These are phyloP conservation scores for Fragum whitleyi DNA, from an alignment of 2,888 invertebrate species.

Conservation along the genomic window DNA sequence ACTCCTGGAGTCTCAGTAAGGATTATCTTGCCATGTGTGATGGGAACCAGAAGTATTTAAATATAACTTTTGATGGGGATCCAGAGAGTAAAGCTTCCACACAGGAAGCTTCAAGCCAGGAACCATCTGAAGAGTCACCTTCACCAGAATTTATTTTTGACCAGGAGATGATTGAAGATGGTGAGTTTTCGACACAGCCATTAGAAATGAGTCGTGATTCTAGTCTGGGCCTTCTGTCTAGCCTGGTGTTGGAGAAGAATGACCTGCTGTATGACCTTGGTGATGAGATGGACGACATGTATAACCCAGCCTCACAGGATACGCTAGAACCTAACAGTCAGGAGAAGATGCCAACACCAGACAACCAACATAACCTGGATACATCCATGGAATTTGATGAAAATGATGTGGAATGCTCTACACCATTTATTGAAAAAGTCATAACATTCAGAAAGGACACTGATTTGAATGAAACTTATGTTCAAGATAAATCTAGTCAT, in stretches of 20 bases:
- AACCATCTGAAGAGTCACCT: slow-evolving; percentile 62
- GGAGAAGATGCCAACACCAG: slow-evolving; percentile 56
- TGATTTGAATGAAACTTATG: slow-evolving; percentile 68
- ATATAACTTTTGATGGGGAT: slow-evolving; percentile 71
- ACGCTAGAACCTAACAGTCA: slow-evolving; percentile 59
- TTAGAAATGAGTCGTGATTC: slow-evolving; percentile 63
- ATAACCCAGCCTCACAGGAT: slow-evolving; percentile 50
- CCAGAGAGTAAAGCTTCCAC: slow-evolving; percentile 63
- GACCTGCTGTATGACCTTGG: slow-evolving; percentile 62
- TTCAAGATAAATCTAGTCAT: slow-evolving; percentile 52
- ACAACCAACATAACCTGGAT: slow-evolving; percentile 59
- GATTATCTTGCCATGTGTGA: slow-evolving; percentile 60
- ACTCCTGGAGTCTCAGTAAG: slow-evolving; percentile 63
- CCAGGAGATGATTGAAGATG: slow-evolving; percentile 66
- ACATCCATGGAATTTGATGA: slow-evolving; percentile 64
- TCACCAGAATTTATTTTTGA: slow-evolving; percentile 64
- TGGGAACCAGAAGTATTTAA: slow-evolving; percentile 62
- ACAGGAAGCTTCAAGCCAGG: slow-evolving; percentile 51
- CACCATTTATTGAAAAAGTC: slow-evolving; percentile 63
- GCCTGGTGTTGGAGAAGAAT: slow-evolving; percentile 57
- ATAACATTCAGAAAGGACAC: slow-evolving; percentile 23
- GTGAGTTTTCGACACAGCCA: slow-evolving; percentile 59
- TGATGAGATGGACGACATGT: slow-evolving; percentile 50
- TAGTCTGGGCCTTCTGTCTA: slow-evolving; percentile 69
- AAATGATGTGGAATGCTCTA: slow-evolving; percentile 67